Evolutionary conservation across 2,113 vertebrate genomes (phyloP).

Genomic region (Neolamprologus ventralis): DNA sequence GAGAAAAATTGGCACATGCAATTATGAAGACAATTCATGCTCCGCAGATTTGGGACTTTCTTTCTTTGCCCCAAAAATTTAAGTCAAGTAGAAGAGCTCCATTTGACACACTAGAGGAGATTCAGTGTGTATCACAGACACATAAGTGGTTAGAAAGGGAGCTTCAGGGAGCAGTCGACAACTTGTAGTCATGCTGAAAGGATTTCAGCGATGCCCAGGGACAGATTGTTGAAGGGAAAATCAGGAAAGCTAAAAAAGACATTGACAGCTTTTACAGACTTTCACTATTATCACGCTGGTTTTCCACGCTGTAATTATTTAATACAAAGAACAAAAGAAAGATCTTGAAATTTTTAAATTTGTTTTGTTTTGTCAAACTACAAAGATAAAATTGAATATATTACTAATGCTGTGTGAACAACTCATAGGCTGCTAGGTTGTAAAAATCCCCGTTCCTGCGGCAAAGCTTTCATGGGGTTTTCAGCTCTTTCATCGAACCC

Average conservation of each 20-base stretch:
- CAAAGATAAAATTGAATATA: not conserved
- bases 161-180: not conserved
- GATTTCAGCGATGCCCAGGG: not conserved
- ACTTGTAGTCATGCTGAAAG: not conserved
- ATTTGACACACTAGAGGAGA: not conserved
- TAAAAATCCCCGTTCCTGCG: not conserved
- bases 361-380: not conserved
- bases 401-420: not conserved
- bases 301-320: not conserved
- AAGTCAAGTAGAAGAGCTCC: not conserved
- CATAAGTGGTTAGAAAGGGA: not conserved
- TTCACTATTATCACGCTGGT: not conserved
- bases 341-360: accelerated
- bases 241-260: not conserved
- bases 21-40: not conserved
- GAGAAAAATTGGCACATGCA: not conserved
- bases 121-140: not conserved
- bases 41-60: not conserved
- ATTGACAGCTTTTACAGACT: not conserved
- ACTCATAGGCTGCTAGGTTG: not conserved
- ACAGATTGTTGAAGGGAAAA: not conserved
- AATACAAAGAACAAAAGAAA: not conserved
- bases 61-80: not conserved
- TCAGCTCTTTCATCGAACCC: not conserved
- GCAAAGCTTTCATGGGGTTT: not conserved